Base-by-base conservation (phyloP, 2,797 vertebrate genomes). In the Otolemur crassicaudatus region DNA sequence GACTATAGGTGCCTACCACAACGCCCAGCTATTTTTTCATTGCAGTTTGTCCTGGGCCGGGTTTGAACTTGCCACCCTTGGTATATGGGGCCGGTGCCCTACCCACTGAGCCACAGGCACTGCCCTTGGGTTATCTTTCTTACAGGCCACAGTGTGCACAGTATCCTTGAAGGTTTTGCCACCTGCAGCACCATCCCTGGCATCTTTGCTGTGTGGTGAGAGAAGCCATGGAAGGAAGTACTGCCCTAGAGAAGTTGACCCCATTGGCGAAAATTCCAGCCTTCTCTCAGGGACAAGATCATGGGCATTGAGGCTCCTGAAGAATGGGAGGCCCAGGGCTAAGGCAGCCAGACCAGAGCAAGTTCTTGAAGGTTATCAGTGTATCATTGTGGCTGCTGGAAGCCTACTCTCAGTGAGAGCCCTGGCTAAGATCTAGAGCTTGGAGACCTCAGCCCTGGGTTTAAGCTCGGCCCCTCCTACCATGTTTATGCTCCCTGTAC, bases 401-500 rank as follows among this genome's bases (percentile, higher is more conserved):
- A 25, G 49, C 27, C 79, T 83, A 61, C 84, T 86, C 69, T 69
- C 20, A 31, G 5, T 29, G 49, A 46, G 56, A 75, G 40, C 49
- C 61, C 91, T 77, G 27, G 67, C 37, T 56, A 29, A 29, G 40
- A 63, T 23, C 53, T 76, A 20, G 85, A 63, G 49, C 34, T 29
- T n/a, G 9, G 31, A 72, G n/a, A 43, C 23, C 43, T 46, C n/a
- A 23, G 87, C 22, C 53, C 43, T 7, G 9, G n/a, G 19, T n/a
- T 31, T 9, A 40, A 67, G 7, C 73, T 37, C 61, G 22, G 46
- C 37, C 80, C 65, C 19, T 34, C 49, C 31, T 22, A 7, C 65
- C 0, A 4, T 2, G 6, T 40, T 34, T 53, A 0, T 17, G 11
- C 17, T 23, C 11, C 9, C 17, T 7, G 20, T 16, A 31, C 16